Percentiles rank a stretch among this genome's conserved stretches.
Conservation (phyloP, 2,888 invertebrate genomes). For the Merodon equestris region DNA sequence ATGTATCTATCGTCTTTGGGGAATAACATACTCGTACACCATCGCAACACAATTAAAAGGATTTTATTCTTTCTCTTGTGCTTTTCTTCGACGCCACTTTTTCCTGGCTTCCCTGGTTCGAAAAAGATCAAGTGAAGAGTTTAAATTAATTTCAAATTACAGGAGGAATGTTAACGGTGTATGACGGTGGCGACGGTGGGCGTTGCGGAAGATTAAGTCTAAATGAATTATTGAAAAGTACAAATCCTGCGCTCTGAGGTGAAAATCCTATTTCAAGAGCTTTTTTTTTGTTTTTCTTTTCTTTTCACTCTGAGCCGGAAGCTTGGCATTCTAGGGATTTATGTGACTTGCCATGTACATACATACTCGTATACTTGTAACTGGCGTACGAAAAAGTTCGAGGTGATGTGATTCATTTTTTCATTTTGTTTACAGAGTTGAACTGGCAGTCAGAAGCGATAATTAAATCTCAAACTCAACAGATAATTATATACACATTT, state of each 20-base stretch:
- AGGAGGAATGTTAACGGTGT: slow-evolving; percentile 13
- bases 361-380: background rate
- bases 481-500: too few relatives aligned
- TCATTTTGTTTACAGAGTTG: slow-evolving; percentile 16
- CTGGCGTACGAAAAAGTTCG: slow-evolving; percentile 44
- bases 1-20: too few relatives aligned
- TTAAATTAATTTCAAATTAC: slow-evolving; percentile 63
- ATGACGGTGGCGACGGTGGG: slow-evolving; percentile 1
- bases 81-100: background rate
- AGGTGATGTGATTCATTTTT: slow-evolving; percentile 41
- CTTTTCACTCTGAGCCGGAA: background rate
- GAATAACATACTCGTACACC: slow-evolving; percentile 33
- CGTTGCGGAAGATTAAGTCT: slow-evolving; percentile 38
- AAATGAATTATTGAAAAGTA: slow-evolving; percentile 66
- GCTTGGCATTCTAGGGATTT: background rate
- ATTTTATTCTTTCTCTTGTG: slow-evolving; percentile 29
- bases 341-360: too few relatives aligned
- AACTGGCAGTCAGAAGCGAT: slow-evolving; percentile 20
- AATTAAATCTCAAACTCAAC: slow-evolving; percentile 52
- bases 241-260: slow-evolving; percentile 58
- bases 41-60: slow-evolving; percentile 31
- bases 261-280: slow-evolving; percentile 50
- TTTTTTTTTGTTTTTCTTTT: slow-evolving; percentile 12
- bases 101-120: too few relatives aligned
- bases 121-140: slow-evolving; percentile 65